A percentile compares a stretch with the other conserved stretches of the same genome.
Conservation (phyloP, 1,140 invertebrate species). For the Nebria ingens region DNA sequence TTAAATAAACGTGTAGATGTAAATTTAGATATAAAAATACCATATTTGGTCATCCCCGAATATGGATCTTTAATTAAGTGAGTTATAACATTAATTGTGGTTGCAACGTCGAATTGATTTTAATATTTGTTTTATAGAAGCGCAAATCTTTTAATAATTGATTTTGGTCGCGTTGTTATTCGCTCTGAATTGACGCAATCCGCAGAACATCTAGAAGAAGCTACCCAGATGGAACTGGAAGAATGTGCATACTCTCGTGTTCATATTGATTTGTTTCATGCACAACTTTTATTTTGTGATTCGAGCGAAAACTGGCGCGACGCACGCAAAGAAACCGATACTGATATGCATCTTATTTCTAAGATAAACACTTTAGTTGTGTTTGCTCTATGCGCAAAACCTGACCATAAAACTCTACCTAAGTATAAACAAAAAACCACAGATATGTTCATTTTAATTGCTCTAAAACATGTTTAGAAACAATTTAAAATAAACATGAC, state of each 20-base stretch:
- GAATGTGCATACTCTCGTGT: conserved; percentile 71
- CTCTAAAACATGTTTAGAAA: not conserved
- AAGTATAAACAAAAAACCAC: conserved; percentile 19
- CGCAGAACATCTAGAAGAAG: conserved; percentile 56
- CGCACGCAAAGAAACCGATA: conserved; percentile 55
- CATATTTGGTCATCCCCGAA: conserved; percentile 69
- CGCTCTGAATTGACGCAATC: conserved; percentile 65
- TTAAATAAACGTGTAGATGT: conserved; percentile 55
- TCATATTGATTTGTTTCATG: conserved; percentile 55
- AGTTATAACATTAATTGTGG: conserved; percentile 27
- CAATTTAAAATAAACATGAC: conserved; percentile 12
- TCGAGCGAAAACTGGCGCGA: conserved; percentile 66
- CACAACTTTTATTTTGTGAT: conserved; percentile 53
- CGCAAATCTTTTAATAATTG: conserved; percentile 60
- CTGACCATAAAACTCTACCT: conserved; percentile 24
- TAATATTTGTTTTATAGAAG: conserved; percentile 19
- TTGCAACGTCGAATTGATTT: too few species aligned
- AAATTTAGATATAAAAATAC: conserved; percentile 65
- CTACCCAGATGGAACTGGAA: conserved; percentile 73
- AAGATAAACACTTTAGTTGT: conserved; percentile 36
- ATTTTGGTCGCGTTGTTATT: conserved; percentile 59
- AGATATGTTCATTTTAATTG: conserved; percentile 8
- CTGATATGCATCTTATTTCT: conserved; percentile 64
- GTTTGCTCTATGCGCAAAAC: conserved; percentile 23
- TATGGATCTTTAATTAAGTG: conserved; percentile 65